A percentile compares a stretch with the other conserved stretches of the same genome.
Conservation (phyloP, 53 echinoderm and acorn worm species). For the Temnopleurus reevesii region DNA sequence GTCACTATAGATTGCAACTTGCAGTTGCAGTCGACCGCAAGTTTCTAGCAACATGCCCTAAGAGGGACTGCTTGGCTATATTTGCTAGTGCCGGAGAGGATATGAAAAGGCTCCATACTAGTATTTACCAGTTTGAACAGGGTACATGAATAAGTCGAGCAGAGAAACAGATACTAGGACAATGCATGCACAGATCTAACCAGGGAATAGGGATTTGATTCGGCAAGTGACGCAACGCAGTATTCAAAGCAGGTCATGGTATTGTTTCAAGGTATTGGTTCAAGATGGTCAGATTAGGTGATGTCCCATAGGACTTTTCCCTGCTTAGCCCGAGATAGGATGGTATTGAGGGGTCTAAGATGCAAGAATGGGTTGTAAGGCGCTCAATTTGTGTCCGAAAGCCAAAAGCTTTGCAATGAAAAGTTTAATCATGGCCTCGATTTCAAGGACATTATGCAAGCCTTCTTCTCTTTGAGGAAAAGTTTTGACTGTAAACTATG, state of each 20-base stretch:
- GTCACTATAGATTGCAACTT: too few relatives aligned
- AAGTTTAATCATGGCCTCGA: too few relatives aligned
- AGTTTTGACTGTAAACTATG: too few relatives aligned
- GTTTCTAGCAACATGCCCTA: too few relatives aligned
- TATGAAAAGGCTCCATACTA: too few relatives aligned
- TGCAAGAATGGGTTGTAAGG: not conserved
- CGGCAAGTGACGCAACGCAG: not conserved
- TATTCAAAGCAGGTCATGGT: not conserved
- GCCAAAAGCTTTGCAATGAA: not conserved
- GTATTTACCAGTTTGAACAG: too few relatives aligned
- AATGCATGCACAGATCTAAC: not conserved
- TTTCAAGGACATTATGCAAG: too few relatives aligned
- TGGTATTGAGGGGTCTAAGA: not conserved
- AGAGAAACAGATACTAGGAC: not conserved
- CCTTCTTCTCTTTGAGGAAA: too few relatives aligned
- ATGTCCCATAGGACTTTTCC: not conserved
- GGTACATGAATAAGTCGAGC: too few relatives aligned
- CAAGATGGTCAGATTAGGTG: not conserved
- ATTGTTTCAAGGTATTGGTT: not conserved
- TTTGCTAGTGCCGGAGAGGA: too few relatives aligned
- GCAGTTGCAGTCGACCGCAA: too few relatives aligned
- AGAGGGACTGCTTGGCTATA: too few relatives aligned
- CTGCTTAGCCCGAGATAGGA: not conserved
- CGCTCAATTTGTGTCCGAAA: not conserved
- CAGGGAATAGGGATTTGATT: slow-evolving; percentile 5